Evolutionary conservation across 2,888 invertebrate species (phyloP).

Genomic region (Acleris cristana): DNA sequence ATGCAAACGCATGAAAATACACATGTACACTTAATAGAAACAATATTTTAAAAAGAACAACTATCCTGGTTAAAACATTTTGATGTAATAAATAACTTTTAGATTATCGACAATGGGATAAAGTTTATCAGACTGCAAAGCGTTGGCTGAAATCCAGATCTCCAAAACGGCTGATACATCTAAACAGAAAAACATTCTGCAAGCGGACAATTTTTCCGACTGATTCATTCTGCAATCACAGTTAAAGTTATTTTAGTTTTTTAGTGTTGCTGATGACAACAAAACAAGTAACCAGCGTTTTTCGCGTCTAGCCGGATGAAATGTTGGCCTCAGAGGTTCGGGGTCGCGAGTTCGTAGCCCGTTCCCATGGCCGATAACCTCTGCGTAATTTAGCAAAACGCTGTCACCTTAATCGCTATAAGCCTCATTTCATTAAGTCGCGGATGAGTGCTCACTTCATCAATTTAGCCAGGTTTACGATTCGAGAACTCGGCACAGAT

Average conservation of each 20-base stretch:
- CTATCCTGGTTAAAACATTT: background rate
- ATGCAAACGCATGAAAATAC: background rate
- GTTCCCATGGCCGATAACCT: conserved; percentile 55
- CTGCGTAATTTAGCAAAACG: conserved; percentile 47
- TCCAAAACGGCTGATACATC: conserved; percentile 16
- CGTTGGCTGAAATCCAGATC: conserved; percentile 20
- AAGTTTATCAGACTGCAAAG: conserved; percentile 4
- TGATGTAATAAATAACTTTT: background rate
- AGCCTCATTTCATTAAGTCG: conserved; percentile 7
- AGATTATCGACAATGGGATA: background rate
- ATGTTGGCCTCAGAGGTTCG: conserved; percentile 55
- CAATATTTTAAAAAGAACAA: too few relatives aligned
- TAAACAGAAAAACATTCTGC: conserved; percentile 3
- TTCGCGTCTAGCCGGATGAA: conserved; percentile 43
- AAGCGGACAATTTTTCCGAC: background rate
- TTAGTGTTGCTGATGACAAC: background rate
- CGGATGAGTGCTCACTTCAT: conserved; percentile 12
- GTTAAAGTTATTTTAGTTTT: conserved; percentile 3
- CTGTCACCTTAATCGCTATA: conserved; percentile 27
- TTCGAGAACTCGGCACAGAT: conserved; percentile 1
- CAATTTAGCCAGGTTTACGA: conserved; percentile 1
- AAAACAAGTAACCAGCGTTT: conserved; percentile 17
- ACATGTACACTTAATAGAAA: background rate
- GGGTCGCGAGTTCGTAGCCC: conserved; percentile 62
- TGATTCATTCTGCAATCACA: background rate